These are phyloP conservation scores for Triplophysa rosa DNA, from an alignment of 2,113 vertebrate genomes.

Conservation along the genomic window DNA sequence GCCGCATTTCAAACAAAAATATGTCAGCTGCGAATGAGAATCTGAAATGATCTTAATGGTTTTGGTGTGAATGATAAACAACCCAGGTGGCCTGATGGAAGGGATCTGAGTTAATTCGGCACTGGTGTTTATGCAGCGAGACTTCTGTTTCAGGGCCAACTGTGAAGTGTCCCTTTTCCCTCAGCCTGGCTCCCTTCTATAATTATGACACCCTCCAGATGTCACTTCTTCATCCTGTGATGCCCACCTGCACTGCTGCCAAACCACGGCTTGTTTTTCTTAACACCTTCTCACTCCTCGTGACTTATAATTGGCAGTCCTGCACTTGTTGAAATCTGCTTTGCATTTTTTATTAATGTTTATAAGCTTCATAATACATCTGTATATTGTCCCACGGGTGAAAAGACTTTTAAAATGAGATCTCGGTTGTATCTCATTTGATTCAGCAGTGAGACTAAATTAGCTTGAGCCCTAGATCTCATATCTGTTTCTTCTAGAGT, in stretches of 20 bases:
- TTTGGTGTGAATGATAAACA: slow-evolving; percentile 36
- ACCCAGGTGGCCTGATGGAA: slow-evolving; percentile 40
- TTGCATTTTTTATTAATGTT: not conserved
- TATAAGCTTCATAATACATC: not conserved
- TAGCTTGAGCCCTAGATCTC: no score
- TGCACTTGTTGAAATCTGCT: not conserved
- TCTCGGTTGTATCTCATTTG: no score
- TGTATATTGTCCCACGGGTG: not conserved
- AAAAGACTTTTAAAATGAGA: no score
- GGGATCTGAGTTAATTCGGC: slow-evolving; percentile 55
- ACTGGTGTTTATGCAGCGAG: slow-evolving; percentile 63
- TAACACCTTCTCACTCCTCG: not conserved
- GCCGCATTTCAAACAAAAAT: not conserved
- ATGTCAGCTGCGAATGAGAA: slow-evolving; percentile 4
- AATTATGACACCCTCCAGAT: slow-evolving; percentile 72
- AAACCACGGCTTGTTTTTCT: not conserved
- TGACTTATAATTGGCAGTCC: not conserved
- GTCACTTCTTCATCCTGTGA: slow-evolving; percentile 64
- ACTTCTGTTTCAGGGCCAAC: slow-evolving; percentile 68
- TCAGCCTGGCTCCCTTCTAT: slow-evolving; percentile 57
- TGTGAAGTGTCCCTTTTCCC: slow-evolving; percentile 59
- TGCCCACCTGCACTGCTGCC: slow-evolving; percentile 32
- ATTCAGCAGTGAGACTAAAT: no score
- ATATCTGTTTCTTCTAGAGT: no score
- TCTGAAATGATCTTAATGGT: slow-evolving; percentile 16